phyloP scores from a whole-genome alignment of 2,797 vertebrate species.

The Gobionotothen gibberifrons region DNA sequence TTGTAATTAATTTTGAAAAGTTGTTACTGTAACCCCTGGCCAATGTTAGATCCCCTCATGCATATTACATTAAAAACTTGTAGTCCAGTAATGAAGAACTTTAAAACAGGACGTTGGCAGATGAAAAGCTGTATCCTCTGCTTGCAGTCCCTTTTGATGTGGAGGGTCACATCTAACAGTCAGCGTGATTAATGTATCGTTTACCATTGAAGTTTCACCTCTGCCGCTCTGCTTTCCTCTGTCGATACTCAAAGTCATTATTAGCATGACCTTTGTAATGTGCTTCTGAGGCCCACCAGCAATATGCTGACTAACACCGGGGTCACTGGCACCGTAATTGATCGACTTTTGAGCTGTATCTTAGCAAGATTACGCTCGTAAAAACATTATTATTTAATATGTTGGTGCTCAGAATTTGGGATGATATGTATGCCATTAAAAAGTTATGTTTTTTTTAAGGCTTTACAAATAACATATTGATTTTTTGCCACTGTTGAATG shows the following conservation, averaged over 20 bases:
- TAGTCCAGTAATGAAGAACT: slow-evolving; percentile 30
- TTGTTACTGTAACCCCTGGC: slow-evolving; percentile 19
- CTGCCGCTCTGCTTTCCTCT: slow-evolving; percentile 19
- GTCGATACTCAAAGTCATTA: slow-evolving; percentile 47
- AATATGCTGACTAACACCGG: slow-evolving; percentile 21
- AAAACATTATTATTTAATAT: not conserved
- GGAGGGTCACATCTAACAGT: slow-evolving; percentile 39
- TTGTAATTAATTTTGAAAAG: slow-evolving; percentile 32
- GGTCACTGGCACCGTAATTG: not conserved
- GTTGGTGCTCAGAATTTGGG: not conserved
- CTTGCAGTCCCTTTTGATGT: slow-evolving; percentile 18
- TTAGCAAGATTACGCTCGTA: not conserved
- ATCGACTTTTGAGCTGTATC: slow-evolving; percentile 20
- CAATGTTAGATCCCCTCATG: slow-evolving; percentile 23
- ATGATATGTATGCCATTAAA: not conserved
- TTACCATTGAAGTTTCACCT: slow-evolving; percentile 26
- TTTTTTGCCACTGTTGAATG: not conserved
- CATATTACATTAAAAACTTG: slow-evolving; percentile 14
- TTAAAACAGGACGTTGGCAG: slow-evolving; percentile 25
- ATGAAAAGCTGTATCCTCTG: slow-evolving; percentile 43
- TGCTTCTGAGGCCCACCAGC: slow-evolving; percentile 5
- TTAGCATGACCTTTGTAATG: slow-evolving; percentile 49
- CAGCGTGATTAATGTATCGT: slow-evolving; percentile 37
- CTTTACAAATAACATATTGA: not conserved
- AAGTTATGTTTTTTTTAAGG: not conserved